These are phyloP conservation scores for Megalops cyprinoides DNA, from an alignment of 2,797 vertebrate genomes.

Conservation along the genomic window DNA sequence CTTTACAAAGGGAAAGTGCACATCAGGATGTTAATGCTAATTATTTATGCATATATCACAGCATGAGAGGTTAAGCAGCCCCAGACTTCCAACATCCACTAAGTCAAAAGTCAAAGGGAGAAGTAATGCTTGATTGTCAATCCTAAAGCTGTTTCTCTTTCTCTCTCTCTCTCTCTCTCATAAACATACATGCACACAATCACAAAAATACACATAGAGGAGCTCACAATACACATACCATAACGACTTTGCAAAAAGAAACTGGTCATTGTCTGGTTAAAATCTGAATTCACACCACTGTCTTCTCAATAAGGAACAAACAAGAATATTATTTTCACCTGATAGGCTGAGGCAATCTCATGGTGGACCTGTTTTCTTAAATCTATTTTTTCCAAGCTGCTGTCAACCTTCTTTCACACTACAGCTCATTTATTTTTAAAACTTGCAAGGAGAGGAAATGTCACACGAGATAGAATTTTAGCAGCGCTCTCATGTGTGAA, in stretches of 20 bases:
- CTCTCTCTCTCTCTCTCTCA: neutral
- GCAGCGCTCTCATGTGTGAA: conserved; percentile 40
- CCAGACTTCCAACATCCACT: conserved; percentile 31
- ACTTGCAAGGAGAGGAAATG: conserved; percentile 41
- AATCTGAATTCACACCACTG: conserved; percentile 16
- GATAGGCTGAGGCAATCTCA: neutral
- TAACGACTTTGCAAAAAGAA: neutral
- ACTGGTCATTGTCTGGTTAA: neutral
- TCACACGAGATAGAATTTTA: conserved; percentile 47
- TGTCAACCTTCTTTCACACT: conserved; percentile 37
- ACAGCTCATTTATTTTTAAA: conserved; percentile 50
- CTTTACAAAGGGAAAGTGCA: conserved; percentile 6
- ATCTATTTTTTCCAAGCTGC: conserved; percentile 25
- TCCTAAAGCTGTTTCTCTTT: conserved; percentile 17
- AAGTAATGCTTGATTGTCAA: conserved; percentile 16
- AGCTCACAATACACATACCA: conserved; percentile 16
- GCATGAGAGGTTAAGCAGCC: conserved; percentile 41
- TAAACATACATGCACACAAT: neutral
- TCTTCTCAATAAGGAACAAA: conserved; percentile 49
- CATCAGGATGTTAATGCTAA: conserved; percentile 34
- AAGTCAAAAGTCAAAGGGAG: conserved; percentile 37
- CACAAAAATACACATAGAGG: conserved; percentile 24
- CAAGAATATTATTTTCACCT: conserved; percentile 40
- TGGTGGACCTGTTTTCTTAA: conserved; percentile 9
- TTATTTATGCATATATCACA: conserved; percentile 41